Conservation (phyloP, 1,140 invertebrate genomes). For the Cyclargus thomasi region DNA sequence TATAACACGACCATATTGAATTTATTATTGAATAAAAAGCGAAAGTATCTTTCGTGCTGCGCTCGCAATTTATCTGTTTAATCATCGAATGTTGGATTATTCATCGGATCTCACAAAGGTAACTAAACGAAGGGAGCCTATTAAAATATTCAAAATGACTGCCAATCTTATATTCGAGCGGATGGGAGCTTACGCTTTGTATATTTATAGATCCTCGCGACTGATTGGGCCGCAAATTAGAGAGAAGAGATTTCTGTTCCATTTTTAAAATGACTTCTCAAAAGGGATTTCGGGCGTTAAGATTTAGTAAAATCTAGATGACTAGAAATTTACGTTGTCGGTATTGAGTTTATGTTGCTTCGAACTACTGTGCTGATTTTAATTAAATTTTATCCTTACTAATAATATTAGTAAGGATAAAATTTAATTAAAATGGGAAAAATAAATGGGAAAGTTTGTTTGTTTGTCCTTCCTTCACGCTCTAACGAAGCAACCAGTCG, state of each 20-base stretch:
- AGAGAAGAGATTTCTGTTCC: not conserved
- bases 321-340: no score
- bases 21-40: not conserved
- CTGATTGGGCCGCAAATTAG: not conserved
- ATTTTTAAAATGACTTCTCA: no score
- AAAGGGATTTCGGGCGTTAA: no score
- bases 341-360: no score
- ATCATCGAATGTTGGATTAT: slow-evolving; percentile 14
- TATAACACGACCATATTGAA: not conserved
- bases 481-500: no score
- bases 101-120: slow-evolving; percentile 20
- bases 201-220: not conserved
- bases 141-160: slow-evolving; percentile 19
- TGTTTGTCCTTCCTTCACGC: no score
- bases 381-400: no score
- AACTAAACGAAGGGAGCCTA: slow-evolving; percentile 19
- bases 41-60: not conserved
- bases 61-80: slow-evolving; percentile 1
- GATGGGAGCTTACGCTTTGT: slow-evolving; percentile 3
- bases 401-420: no score
- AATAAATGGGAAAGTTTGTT: no score
- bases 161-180: slow-evolving; percentile 20
- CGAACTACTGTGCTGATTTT: no score
- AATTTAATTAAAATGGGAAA: no score
- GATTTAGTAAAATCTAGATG: no score